These are phyloP conservation scores for Procambarus clarkii DNA, from an alignment of 1,140 invertebrate species.

Conservation along the genomic window DNA sequence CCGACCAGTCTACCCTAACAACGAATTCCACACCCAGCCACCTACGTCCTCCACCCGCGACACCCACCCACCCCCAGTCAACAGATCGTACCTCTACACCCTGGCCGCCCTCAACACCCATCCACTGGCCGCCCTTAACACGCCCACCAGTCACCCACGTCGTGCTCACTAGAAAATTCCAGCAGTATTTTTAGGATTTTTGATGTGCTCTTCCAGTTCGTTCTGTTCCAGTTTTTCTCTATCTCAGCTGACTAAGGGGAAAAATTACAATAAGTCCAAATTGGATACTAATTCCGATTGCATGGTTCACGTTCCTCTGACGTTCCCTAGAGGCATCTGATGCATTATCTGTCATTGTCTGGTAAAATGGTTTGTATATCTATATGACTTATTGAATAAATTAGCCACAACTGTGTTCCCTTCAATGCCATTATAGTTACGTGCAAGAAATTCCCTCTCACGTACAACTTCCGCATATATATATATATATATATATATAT, in stretches of 20 bases:
- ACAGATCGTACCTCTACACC: conserved; percentile 33
- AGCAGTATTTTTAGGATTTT: neutral
- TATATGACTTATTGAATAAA: neutral
- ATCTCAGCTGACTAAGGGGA: neutral
- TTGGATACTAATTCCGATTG: neutral
- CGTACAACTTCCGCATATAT: neutral
- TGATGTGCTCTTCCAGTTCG: neutral
- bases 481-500: too few relatives aligned
- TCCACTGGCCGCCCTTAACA: conserved; percentile 52
- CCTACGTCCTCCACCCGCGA: neutral
- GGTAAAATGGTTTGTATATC: neutral
- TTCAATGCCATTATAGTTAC: too few relatives aligned
- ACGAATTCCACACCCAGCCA: neutral
- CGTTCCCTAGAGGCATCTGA: neutral
- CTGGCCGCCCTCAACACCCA: conserved; percentile 51
- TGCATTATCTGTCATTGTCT: neutral
- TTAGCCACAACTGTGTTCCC: neutral
- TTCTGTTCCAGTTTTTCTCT: neutral
- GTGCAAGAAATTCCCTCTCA: neutral
- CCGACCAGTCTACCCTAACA: conserved; percentile 9
- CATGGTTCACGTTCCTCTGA: neutral
- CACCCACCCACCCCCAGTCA: neutral
- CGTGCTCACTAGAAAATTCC: conserved; percentile 28
- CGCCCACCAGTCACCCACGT: conserved; percentile 53
- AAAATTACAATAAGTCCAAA: neutral